Evolutionary conservation across 2,797 vertebrate species (phyloP).

Genomic region (Psittacula echo): DNA sequence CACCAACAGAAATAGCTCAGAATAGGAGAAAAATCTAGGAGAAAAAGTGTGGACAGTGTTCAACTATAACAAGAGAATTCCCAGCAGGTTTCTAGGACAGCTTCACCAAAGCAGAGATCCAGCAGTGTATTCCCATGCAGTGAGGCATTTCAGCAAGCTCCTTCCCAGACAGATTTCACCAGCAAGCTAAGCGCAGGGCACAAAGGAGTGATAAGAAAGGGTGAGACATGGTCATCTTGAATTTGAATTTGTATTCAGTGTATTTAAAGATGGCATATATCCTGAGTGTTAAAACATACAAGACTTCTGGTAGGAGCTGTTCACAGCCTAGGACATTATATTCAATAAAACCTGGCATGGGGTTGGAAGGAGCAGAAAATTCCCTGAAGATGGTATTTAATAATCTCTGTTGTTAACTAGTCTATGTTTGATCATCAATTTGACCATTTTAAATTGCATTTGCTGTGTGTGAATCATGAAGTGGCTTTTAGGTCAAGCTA

Average conservation of each 20-base stretch:
- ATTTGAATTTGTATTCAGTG: neutral
- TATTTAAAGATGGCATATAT: neutral
- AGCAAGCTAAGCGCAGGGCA: neutral
- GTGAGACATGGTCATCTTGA: rapidly evolving
- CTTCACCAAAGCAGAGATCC: neutral
- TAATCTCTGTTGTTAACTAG: constrained; percentile 29
- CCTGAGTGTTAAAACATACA: neutral
- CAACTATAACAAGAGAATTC: constrained; percentile 30
- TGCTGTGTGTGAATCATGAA: constrained; percentile 39
- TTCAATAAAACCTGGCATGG: constrained; percentile 23
- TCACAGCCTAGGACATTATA: constrained; percentile 18
- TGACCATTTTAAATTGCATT: constrained; percentile 36
- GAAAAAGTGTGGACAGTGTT: neutral
- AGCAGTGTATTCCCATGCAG: neutral
- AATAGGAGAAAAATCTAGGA: neutral
- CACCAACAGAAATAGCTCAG: neutral
- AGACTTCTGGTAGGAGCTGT: neutral
- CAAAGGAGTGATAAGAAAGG: neutral
- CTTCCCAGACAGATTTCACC: neutral
- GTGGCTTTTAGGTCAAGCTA: constrained; percentile 54
- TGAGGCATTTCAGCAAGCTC: neutral
- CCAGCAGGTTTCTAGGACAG: neutral
- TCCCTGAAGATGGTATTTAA: constrained; percentile 27
- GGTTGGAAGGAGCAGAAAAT: constrained; percentile 22
- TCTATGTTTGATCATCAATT: constrained; percentile 37